phyloP scores from a whole-genome alignment of 2,113 vertebrate genomes.

The Probosciger aterrimus region DNA sequence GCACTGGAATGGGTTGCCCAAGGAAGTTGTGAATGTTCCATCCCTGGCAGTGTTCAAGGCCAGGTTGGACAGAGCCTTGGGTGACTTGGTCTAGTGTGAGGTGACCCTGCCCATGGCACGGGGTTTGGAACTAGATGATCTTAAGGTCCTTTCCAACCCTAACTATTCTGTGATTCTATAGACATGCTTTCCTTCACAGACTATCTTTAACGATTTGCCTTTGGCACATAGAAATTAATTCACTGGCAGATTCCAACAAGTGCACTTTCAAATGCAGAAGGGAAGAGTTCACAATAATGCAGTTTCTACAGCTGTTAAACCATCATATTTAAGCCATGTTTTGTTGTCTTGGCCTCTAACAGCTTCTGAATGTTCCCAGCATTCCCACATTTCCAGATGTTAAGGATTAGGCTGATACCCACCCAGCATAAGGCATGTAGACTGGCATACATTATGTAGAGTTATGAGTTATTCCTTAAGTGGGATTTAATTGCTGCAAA shows the following conservation, averaged over 20 bases:
- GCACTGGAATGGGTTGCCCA: too few species aligned
- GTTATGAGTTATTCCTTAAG: neutral
- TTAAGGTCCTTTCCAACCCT: too few species aligned
- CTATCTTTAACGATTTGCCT: neutral
- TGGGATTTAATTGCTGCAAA: neutral
- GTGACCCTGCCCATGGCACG: too few species aligned
- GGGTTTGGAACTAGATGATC: too few species aligned
- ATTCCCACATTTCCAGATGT: neutral
- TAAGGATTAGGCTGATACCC: neutral
- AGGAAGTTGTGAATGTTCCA: too few species aligned
- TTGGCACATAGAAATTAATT: neutral
- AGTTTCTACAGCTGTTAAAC: neutral
- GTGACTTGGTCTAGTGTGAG: too few species aligned
- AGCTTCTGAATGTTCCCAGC: neutral
- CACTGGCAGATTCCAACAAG: neutral
- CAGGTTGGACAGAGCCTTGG: too few species aligned
- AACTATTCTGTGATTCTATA: too few species aligned
- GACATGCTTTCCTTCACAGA: neutral
- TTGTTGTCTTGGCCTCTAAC: neutral
- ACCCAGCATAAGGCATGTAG: neutral
- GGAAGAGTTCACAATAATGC: neutral
- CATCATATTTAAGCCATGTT: neutral
- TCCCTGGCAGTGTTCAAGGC: too few species aligned
- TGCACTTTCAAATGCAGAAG: neutral
- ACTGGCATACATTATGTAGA: neutral